Percentiles rank a stretch among this genome's conserved stretches.
These are phyloP conservation scores for Therioaphis trifolii DNA, from an alignment of 2,888 invertebrate genomes.

Conservation along the genomic window DNA sequence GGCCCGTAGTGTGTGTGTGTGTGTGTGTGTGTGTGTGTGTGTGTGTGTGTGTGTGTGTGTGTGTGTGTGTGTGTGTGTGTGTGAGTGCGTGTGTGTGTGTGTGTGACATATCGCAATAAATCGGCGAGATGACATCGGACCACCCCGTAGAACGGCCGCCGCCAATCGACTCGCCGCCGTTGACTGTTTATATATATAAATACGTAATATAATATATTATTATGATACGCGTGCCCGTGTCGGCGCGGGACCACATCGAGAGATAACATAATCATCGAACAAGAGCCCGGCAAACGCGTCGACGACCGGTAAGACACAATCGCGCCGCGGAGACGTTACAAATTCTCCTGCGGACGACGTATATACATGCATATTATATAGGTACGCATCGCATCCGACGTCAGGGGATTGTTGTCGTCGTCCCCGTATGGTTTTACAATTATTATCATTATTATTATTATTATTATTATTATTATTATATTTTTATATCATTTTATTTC, in stretches of 20 bases:
- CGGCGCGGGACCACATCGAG: neutral
- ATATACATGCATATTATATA: neutral
- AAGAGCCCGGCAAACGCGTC: neutral
- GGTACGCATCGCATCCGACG: neutral
- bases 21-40: no score
- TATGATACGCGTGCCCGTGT: neutral
- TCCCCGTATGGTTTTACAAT: neutral
- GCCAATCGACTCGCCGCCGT: neutral
- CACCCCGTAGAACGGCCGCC: slow-evolving; percentile 12
- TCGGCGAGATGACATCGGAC: slow-evolving; percentile 47
- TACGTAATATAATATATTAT: neutral
- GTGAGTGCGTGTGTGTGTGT: no score
- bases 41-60: no score
- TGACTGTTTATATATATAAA: neutral
- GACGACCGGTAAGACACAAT: neutral
- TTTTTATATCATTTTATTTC: neutral
- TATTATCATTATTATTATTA: neutral
- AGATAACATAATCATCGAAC: slow-evolving; percentile 11
- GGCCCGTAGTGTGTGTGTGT: no score
- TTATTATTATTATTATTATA: neutral
- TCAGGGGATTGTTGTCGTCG: neutral
- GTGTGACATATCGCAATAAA: slow-evolving; percentile 42
- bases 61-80: no score
- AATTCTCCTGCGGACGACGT: neutral
- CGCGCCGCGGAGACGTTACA: neutral